A percentile compares a stretch with the other conserved stretches of the same genome.
phyloP scores from a whole-genome alignment of 2,113 vertebrate genomes.

The Rhinolophus ferrumequinum region DNA sequence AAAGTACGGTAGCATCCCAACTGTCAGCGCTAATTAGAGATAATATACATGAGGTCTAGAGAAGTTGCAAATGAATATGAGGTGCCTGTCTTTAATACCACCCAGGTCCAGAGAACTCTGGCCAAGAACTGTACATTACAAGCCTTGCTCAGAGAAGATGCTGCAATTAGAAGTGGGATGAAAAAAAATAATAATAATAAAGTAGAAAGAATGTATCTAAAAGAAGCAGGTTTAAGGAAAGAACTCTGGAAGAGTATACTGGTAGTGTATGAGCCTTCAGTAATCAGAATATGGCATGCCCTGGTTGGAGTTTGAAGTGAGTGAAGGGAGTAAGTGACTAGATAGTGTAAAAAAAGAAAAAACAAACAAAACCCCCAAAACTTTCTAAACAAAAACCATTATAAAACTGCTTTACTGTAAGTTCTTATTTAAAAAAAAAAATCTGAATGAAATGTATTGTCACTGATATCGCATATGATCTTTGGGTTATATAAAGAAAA shows the following conservation, averaged over 20 bases:
- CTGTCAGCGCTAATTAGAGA: background rate
- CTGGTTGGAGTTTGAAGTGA: fast-evolving
- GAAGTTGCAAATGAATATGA: background rate
- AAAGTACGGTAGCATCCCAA: background rate
- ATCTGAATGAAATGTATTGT: background rate
- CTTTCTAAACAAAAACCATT: background rate
- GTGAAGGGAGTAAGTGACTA: background rate
- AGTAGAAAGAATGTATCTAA: background rate
- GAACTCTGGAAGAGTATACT: background rate
- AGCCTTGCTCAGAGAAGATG: background rate
- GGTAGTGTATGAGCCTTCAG: background rate
- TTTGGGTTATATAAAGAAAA: background rate
- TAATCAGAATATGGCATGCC: background rate
- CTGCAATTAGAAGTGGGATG: background rate
- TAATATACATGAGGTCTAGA: background rate
- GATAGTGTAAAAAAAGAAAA: background rate
- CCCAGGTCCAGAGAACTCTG: background rate
- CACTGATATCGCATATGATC: background rate
- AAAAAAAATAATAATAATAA: background rate
- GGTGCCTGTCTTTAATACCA: background rate
- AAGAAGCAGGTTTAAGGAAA: background rate
- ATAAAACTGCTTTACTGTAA: background rate
- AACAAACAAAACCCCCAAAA: background rate
- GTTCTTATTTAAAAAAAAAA: background rate
- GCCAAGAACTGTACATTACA: background rate